A percentile compares a stretch with the other conserved stretches of the same genome.
phyloP scores from a whole-genome alignment of 2,888 invertebrate species.

The Diplolepis rosae region DNA sequence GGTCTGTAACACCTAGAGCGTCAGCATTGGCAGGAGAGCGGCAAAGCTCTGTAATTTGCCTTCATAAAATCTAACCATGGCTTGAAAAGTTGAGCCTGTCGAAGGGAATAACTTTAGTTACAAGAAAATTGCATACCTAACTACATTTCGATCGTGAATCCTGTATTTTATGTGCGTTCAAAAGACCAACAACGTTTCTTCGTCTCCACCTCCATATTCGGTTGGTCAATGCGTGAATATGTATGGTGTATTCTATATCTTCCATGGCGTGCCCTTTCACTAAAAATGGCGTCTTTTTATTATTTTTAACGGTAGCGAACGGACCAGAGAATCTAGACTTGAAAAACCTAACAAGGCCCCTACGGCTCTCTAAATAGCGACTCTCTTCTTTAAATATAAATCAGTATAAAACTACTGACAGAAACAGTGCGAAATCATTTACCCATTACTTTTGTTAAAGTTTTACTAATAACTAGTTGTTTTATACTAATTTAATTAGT shows the following conservation, averaged over 20 bases:
- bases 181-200: slow-evolving; percentile 41
- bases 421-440: no score
- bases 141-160: slow-evolving; percentile 56
- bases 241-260: slow-evolving; percentile 32
- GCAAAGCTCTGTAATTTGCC: slow-evolving; percentile 71
- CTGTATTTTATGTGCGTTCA: slow-evolving; percentile 54
- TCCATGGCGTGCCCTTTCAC: slow-evolving; percentile 31
- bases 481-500: no score
- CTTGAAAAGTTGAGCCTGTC: slow-evolving; percentile 52
- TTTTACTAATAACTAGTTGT: no score
- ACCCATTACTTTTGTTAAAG: no score
- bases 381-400: no score
- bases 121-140: slow-evolving; percentile 63
- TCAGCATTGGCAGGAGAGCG: slow-evolving; percentile 38
- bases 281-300: background rate
- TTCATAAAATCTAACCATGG: slow-evolving; percentile 66
- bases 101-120: slow-evolving; percentile 63
- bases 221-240: slow-evolving; percentile 39
- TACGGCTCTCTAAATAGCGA: no score
- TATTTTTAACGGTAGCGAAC: background rate
- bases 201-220: slow-evolving; percentile 44
- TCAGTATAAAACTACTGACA: no score
- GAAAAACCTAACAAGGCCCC: no score
- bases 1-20: slow-evolving; percentile 43
- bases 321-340: no score